phyloP scores from a whole-genome alignment of 2,888 invertebrate species.

The Biston stratarius region DNA sequence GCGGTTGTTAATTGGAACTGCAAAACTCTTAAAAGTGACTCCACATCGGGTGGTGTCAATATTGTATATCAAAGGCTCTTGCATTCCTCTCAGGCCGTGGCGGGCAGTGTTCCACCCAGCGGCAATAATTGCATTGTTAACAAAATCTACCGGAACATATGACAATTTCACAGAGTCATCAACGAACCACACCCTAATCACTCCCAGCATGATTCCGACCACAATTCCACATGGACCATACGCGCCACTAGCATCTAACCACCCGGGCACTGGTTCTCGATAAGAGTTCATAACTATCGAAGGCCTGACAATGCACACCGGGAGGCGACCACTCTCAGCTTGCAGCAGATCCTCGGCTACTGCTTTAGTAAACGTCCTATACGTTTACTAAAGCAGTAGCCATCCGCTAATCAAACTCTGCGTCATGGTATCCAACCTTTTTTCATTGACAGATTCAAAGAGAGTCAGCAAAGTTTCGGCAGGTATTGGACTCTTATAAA shows the following conservation, averaged over 20 bases:
- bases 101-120: background rate
- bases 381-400: no score
- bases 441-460: background rate
- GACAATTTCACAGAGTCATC: background rate
- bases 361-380: constrained; percentile 1
- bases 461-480: background rate
- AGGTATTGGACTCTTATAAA: constrained; percentile 1
- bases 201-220: background rate
- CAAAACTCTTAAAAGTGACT: background rate
- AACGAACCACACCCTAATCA: background rate
- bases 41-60: background rate
- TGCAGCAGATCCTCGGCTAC: background rate
- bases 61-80: constrained; percentile 1
- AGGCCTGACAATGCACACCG: background rate
- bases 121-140: background rate
- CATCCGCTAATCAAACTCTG: background rate
- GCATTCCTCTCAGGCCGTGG: background rate
- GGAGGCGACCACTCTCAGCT: background rate
- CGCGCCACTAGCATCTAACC: background rate
- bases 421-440: background rate
- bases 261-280: background rate
- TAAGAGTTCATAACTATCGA: background rate
- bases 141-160: background rate
- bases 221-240: background rate
- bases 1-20: background rate